Evolutionary conservation across 2,888 invertebrate species (phyloP).

Genomic region (Mantis religiosa): DNA sequence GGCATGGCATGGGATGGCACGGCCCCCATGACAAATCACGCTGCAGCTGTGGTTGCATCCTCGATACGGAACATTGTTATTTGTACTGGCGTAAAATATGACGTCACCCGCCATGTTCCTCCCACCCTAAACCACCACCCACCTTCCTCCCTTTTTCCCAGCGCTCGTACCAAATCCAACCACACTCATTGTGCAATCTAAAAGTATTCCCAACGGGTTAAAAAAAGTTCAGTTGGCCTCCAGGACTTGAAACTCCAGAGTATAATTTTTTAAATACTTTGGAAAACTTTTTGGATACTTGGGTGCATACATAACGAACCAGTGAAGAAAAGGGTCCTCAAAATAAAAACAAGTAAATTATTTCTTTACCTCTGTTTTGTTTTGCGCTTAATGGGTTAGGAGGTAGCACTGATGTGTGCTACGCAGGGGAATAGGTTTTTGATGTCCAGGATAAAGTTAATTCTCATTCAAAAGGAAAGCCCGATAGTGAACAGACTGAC

Average conservation of each 20-base stretch:
- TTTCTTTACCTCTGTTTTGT: no score
- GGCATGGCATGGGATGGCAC: neutral
- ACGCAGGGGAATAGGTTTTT: no score
- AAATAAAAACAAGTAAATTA: no score
- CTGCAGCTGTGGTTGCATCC: slow-evolving; percentile 11
- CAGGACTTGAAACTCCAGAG: neutral
- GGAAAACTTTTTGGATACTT: no score
- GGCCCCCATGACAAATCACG: neutral
- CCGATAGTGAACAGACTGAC: no score
- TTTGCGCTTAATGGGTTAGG: no score
- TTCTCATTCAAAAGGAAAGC: no score
- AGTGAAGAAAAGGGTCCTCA: no score
- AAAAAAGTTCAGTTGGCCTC: neutral
- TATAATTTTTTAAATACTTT: no score
- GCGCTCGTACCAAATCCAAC: neutral
- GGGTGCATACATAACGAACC: no score
- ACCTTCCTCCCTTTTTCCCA: neutral
- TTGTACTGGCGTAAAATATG: neutral
- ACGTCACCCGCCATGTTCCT: neutral
- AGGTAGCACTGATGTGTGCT: no score
- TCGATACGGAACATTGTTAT: slow-evolving; percentile 7
- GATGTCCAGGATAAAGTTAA: no score
- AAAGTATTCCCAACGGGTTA: neutral
- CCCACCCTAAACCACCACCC: neutral
- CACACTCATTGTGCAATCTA: neutral